A percentile compares a stretch with the other conserved stretches of the same genome.
Evolutionary conservation across 2,888 invertebrate genomes (phyloP).

Genomic region (Netelia melanura): DNA sequence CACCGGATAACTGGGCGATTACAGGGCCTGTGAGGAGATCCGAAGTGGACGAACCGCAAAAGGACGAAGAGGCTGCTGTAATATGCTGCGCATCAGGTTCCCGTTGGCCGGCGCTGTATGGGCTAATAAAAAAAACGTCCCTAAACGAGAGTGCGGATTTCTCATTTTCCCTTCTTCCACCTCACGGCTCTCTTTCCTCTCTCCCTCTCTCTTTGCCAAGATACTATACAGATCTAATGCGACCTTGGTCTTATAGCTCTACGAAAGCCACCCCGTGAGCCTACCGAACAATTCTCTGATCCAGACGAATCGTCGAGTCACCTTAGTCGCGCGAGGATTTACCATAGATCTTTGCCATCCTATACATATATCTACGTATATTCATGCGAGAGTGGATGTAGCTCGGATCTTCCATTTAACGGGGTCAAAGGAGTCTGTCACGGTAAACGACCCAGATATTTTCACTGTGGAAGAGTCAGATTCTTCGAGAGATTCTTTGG

Average conservation of each 20-base stretch:
- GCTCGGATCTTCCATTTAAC: slow-evolving; percentile 22
- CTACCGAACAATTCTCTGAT: slow-evolving; percentile 64
- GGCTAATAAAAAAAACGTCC: slow-evolving; percentile 55
- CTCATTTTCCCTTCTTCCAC: slow-evolving; percentile 32
- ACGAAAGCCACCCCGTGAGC: slow-evolving; percentile 19
- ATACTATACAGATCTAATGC: background rate
- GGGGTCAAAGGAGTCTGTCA: slow-evolving; percentile 47
- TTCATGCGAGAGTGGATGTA: slow-evolving; percentile 36
- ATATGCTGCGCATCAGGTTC: slow-evolving; percentile 34
- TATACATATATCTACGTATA: slow-evolving; percentile 47
- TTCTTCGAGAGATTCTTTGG: slow-evolving; percentile 36
- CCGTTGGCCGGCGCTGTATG: slow-evolving; percentile 28
- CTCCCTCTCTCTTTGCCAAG: background rate
- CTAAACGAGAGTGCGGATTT: slow-evolving; percentile 53
- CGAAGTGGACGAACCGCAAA: slow-evolving; percentile 21
- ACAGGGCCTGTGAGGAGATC: slow-evolving; percentile 9
- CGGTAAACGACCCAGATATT: slow-evolving; percentile 47
- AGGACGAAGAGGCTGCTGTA: slow-evolving; percentile 35
- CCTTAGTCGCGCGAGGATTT: slow-evolving; percentile 48
- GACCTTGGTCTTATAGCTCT: background rate
- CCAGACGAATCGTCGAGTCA: slow-evolving; percentile 66
- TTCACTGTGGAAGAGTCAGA: slow-evolving; percentile 24
- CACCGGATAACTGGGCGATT: slow-evolving; percentile 29
- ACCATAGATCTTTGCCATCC: slow-evolving; percentile 18
- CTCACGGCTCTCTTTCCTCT: slow-evolving; percentile 6